phyloP scores from a whole-genome alignment of 2,888 invertebrate species.

The Platynereis dumerilii region DNA sequence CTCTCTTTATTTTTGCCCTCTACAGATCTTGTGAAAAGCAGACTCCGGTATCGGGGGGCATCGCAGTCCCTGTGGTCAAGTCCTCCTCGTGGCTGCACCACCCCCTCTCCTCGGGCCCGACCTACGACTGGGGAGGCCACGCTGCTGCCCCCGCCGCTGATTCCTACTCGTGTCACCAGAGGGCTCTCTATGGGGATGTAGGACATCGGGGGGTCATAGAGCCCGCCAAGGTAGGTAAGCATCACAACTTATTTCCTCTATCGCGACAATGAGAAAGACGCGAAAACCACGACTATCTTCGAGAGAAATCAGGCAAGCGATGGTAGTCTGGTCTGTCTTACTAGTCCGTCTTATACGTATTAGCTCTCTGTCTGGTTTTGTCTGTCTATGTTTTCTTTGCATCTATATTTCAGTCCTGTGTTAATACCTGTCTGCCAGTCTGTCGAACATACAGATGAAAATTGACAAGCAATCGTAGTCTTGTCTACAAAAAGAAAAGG shows the following conservation, averaged over 20 bases:
- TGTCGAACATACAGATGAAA: no score
- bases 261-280: no score
- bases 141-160: conserved; percentile 39
- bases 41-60: conserved; percentile 29
- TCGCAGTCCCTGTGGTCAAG: conserved; percentile 35
- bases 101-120: conserved; percentile 25
- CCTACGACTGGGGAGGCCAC: conserved; percentile 44
- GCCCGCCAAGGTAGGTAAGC: conserved; percentile 28
- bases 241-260: conserved; percentile 6
- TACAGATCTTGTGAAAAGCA: conserved; percentile 54
- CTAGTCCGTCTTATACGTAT: no score
- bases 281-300: no score
- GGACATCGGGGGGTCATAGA: conserved; percentile 24
- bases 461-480: no score
- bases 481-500: no score
- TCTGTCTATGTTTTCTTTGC: no score
- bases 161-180: conserved; percentile 45
- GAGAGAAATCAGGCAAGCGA: no score
- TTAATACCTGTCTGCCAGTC: no score
- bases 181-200: conserved; percentile 27
- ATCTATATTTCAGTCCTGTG: no score
- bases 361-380: no score
- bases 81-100: conserved; percentile 48
- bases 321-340: no score
- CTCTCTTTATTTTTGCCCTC: conserved; percentile 9